phyloP scores from a whole-genome alignment of 2,797 vertebrate species.

The Parotocinclus haroldoi region DNA sequence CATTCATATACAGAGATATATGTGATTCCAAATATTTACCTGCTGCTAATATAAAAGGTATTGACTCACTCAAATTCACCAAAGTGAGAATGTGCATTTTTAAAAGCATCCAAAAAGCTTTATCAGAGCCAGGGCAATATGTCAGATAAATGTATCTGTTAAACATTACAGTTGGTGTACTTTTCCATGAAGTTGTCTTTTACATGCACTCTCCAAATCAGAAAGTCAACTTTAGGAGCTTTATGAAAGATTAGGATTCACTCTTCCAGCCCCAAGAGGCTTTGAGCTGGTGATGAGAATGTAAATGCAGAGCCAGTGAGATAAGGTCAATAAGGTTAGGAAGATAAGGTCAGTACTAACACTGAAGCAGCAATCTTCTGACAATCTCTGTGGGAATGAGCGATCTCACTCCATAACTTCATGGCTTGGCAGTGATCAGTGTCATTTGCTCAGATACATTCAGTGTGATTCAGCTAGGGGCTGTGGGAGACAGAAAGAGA shows the following conservation, averaged over 20 bases:
- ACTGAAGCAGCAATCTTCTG: conserved; percentile 61
- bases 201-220: conserved; percentile 45
- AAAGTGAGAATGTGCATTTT: background rate
- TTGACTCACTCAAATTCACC: background rate
- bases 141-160: conserved; percentile 20
- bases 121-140: conserved; percentile 3
- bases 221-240: conserved; percentile 47
- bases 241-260: conserved; percentile 71
- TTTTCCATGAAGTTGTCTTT: conserved; percentile 13
- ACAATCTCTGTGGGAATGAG: conserved; percentile 43
- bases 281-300: conserved; percentile 61
- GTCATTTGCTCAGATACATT: conserved; percentile 38
- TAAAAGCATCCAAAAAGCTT: conserved; percentile 11
- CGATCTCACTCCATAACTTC: conserved; percentile 29
- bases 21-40: no score
- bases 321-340: conserved; percentile 50
- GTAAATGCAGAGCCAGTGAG: conserved; percentile 43
- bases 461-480: conserved; percentile 33
- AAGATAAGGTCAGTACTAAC: conserved; percentile 52
- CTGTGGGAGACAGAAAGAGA: conserved; percentile 35
- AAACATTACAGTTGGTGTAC: conserved; percentile 21
- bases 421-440: conserved; percentile 38
- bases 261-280: conserved; percentile 74
- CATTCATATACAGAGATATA: no score
- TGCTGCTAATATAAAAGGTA: no score